phyloP scores from a whole-genome alignment of 1,140 invertebrate genomes.

The Elymnias hypermnestra region DNA sequence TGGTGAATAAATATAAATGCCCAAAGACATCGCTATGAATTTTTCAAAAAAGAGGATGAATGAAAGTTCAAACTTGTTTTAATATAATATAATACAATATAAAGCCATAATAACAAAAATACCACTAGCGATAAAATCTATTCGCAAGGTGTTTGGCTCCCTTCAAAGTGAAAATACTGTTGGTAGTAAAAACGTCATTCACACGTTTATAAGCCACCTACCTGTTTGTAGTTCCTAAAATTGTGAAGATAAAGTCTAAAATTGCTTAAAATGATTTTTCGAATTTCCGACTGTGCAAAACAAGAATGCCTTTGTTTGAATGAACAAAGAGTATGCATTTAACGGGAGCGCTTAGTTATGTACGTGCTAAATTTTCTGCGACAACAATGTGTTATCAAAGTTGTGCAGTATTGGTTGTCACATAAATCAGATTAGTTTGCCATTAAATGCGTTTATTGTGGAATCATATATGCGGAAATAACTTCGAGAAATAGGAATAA shows the following conservation, averaged over 20 bases:
- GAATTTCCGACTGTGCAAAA: conserved; percentile 20
- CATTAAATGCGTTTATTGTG: conserved; percentile 4
- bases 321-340: conserved; percentile 41
- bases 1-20: too few relatives aligned
- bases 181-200: conserved; percentile 35
- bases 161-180: conserved; percentile 25
- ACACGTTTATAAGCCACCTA: conserved; percentile 18
- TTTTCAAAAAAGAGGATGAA: too few relatives aligned
- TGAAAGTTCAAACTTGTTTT: too few relatives aligned
- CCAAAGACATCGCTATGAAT: too few relatives aligned
- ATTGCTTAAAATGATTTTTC: conserved; percentile 2
- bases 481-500: not conserved
- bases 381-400: conserved; percentile 22
- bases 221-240: conserved; percentile 8
- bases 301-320: conserved; percentile 44
- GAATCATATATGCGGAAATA: not conserved
- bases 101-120: too few relatives aligned
- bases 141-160: conserved; percentile 9
- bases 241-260: conserved; percentile 5
- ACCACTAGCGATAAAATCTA: conserved; percentile 12
- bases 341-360: conserved; percentile 23
- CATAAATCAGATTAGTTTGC: conserved; percentile 12
- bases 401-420: conserved; percentile 18
- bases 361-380: conserved; percentile 24
- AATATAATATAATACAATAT: too few relatives aligned